phyloP scores from a whole-genome alignment of 2,113 vertebrate genomes.

The Microcebus jonahi region DNA sequence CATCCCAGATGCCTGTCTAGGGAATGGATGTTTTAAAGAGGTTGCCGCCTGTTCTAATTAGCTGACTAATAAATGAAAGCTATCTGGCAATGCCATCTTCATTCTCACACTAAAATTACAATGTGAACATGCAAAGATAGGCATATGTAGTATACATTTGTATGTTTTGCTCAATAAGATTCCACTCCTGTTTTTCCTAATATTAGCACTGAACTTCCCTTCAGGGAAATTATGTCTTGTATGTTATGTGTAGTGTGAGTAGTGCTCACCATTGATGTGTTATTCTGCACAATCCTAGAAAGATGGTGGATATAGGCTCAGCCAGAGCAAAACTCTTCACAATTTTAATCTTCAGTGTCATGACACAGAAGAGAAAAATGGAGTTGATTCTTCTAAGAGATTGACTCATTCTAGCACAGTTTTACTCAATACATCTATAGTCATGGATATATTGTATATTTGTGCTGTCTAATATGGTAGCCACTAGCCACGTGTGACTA shows the following conservation, averaged over 20 bases:
- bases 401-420: neutral
- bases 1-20: neutral
- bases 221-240: neutral
- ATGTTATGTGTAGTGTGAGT: neutral
- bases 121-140: neutral
- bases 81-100: neutral
- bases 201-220: neutral
- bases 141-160: neutral
- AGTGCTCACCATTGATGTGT: neutral
- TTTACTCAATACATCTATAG: neutral
- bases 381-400: neutral
- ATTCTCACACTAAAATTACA: neutral
- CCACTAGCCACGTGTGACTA: neutral
- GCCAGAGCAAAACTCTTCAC: neutral
- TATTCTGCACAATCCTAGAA: neutral
- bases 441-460: neutral
- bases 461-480: neutral
- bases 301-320: neutral
- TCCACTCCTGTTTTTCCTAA: neutral
- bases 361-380: neutral
- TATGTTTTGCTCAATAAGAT: neutral
- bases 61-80: neutral
- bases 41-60: conserved; percentile 52
- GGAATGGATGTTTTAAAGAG: neutral
- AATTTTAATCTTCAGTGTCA: neutral